Conservation (phyloP, 2,113 vertebrate species). For the Nibea coibor region DNA sequence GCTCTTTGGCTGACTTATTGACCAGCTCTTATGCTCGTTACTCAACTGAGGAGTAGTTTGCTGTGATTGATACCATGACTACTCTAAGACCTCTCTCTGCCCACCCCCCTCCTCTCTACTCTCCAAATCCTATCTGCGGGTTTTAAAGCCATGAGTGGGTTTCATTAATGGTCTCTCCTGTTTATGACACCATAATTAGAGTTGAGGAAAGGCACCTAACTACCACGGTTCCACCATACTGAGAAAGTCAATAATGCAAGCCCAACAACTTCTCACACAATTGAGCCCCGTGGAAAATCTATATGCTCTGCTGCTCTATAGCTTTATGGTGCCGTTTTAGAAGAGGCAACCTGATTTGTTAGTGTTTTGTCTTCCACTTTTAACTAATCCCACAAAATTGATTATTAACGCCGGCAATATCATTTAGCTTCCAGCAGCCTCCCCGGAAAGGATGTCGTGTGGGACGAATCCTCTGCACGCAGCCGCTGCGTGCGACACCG, state of each 20-base stretch:
- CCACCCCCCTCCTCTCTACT: slow-evolving; percentile 62
- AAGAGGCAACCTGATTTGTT: slow-evolving; percentile 82
- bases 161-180: slow-evolving; percentile 90
- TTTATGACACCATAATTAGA: slow-evolving; percentile 98
- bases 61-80: slow-evolving; percentile 80
- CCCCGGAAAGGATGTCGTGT: slow-evolving; percentile 38
- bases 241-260: slow-evolving; percentile 95
- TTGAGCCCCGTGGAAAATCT: slow-evolving; percentile 93
- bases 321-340: slow-evolving; percentile 87
- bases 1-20: slow-evolving; percentile 91
- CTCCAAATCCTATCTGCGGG: slow-evolving; percentile 80
- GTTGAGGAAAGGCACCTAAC: slow-evolving; percentile 94
- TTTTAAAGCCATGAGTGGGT: slow-evolving; percentile 84
- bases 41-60: slow-evolving; percentile 82
- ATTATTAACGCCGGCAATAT: slow-evolving; percentile 69
- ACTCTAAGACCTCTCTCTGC: slow-evolving; percentile 50
- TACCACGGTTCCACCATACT: slow-evolving; percentile 91
- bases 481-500: slow-evolving; percentile 22
- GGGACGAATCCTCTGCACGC: slow-evolving; percentile 51
- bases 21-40: slow-evolving; percentile 87
- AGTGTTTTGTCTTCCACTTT: slow-evolving; percentile 76
- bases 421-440: slow-evolving; percentile 66
- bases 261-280: slow-evolving; percentile 99
- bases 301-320: slow-evolving; percentile 90
- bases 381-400: slow-evolving; percentile 81